These are phyloP conservation scores for Neolamprologus brichardi DNA, from an alignment of 2,113 vertebrate genomes.

Conservation along the genomic window DNA sequence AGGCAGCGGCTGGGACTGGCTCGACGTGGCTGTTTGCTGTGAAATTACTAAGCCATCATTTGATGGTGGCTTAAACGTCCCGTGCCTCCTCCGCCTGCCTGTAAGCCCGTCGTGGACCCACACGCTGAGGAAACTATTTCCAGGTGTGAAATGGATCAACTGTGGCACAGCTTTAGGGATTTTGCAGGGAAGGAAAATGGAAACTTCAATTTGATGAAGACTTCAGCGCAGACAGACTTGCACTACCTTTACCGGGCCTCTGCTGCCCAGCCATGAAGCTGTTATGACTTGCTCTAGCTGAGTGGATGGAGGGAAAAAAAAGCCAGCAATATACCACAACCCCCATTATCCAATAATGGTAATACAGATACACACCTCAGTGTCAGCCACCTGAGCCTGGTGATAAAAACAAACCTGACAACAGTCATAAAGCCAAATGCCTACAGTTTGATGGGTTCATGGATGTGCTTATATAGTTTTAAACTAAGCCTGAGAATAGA, in stretches of 20 bases:
- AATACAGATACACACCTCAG: neutral
- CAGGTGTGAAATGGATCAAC: slow-evolving; percentile 63
- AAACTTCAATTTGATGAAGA: slow-evolving; percentile 47
- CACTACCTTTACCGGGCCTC: neutral
- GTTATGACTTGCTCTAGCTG: slow-evolving; percentile 3
- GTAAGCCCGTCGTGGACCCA: slow-evolving; percentile 13
- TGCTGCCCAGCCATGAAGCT: neutral
- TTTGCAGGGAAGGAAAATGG: slow-evolving; percentile 27
- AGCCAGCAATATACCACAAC: slow-evolving; percentile 15
- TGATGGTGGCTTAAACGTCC: slow-evolving; percentile 45
- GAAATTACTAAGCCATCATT: slow-evolving; percentile 51
- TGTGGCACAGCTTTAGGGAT: slow-evolving; percentile 20
- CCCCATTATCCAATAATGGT: slow-evolving; percentile 7
- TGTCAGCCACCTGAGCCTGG: neutral
- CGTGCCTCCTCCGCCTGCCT: neutral
- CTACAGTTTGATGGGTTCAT: neutral
- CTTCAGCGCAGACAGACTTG: slow-evolving; percentile 10
- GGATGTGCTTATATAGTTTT: neutral
- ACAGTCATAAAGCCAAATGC: neutral
- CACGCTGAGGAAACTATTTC: slow-evolving; percentile 38
- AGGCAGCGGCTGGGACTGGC: slow-evolving; percentile 7
- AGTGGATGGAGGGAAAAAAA: neutral
- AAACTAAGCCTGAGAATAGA: neutral
- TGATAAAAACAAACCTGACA: neutral
- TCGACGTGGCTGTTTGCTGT: slow-evolving; percentile 26